Evolutionary conservation across 2,888 invertebrate species (phyloP), one percentile per base, ranked within the genome.

Genomic region (Epinotia demarniana): DNA sequence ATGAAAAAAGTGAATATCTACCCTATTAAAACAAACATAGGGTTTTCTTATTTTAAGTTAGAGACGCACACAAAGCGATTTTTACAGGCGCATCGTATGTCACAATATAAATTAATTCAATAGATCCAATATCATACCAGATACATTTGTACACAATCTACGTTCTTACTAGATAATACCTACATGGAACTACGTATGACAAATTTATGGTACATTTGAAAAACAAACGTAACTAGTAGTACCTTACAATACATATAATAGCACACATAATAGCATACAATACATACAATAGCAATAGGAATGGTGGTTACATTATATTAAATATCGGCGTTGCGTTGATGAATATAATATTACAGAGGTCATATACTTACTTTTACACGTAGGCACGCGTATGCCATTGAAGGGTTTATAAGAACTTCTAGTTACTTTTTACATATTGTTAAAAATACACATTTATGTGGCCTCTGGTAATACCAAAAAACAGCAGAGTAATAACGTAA

Each of bases 71-170:
- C 53, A n/a, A 53, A n/a, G 53, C n/a, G 2, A 53, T 53, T 53
- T 53, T 53, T 53, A 53, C 8, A 53, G 53, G n/a, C n/a, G 8
- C 53, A 53, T n/a, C 53, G 6, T n/a, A 19, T 49, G 46, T 46
- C 27, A 60, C 63, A 75, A 74, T 18, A 68, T 19, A 49, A 16
- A 39, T 68, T 68, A 53, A 23, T 49, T 13, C 43, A n/a, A 72
- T 46, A 68, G 43, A 46, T 67, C 11, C 23, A 18, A 57, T 67
- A 53, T n/a, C 39, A 67, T 57, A 68, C 57, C 58, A 58, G 67
- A 69, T 60, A 60, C 69, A 69, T 58, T 60, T 58, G 60, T 60
- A 69, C 60, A 69, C 46, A 66, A 58, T 60, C 43, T 39, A 62
- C 53, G 19, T 64, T 43, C 43, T 58, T 58, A 68, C n/a, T 58